Base-by-base conservation (phyloP, 2,113 vertebrate species). In the Megaceryle torquata region DNA sequence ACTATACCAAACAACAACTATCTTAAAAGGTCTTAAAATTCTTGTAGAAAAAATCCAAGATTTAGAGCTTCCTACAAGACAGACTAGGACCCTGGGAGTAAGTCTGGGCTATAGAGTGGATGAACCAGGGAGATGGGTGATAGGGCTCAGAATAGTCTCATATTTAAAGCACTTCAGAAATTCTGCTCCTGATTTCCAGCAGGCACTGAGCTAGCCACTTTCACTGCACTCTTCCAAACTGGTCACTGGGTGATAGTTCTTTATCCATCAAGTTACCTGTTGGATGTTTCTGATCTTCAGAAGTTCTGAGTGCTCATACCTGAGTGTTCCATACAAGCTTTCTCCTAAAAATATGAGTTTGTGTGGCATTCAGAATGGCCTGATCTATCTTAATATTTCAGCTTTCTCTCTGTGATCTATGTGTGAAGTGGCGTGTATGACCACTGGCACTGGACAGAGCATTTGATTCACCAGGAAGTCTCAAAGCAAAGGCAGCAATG, bases 181-280 rank as follows among this genome's bases (percentile, higher is more conserved):
- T 29, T 14, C 10, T 51, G 6, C 15, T 29, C 26, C 10, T 0
- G 1, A 0, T 61, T 65, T 57, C 8, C 41, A 79, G n/a, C 11
- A 67, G 82, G 41, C 5, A 63, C 57, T 18, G 13, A 37, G 15
- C 14, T 56, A 82, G 15, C 22, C 41, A 24, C 35, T 74, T 82
- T 31, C n/a, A 80, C n/a, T 75, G 8, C 0, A 0, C 43, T 37
- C 41, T 71, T 82, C 11, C 26, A n/a, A 57, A n/a, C 3, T 67
- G 17, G 15, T 63, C 11, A 31, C 25, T 68, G 57, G 11, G 5
- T 59, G 29, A 35, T 37, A 69, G 20, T 15, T 37, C 35, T 61
- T 85, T 51, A 19, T 48, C 12, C 5, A 72, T 22, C 41, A 37
- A 6, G 48, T 53, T 67, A n/a, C 41, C 41, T 3, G 0, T 46